phyloP scores from a whole-genome alignment of 2,888 invertebrate species.

The Scaptomyza parva region DNA sequence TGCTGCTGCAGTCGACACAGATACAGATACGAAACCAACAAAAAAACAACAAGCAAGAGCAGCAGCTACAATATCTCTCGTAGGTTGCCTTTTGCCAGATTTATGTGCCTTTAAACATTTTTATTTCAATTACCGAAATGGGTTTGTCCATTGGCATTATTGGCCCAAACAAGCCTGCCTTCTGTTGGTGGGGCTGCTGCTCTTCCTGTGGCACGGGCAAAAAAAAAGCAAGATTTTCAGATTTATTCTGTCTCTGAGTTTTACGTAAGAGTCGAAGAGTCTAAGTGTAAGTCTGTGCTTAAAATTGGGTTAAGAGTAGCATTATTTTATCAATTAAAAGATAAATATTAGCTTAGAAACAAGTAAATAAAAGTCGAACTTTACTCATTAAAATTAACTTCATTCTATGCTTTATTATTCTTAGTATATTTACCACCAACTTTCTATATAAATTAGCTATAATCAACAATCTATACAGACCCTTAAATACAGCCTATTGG shows the following conservation, averaged over 20 bases:
- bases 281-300: not conserved
- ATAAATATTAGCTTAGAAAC: not conserved
- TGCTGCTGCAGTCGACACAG: constrained; percentile 29
- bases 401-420: too few species aligned
- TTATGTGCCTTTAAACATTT: constrained; percentile 50
- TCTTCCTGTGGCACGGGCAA: constrained; percentile 9
- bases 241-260: constrained; percentile 1
- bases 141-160: constrained; percentile 45
- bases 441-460: too few species aligned
- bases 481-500: too few species aligned
- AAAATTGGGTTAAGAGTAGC: not conserved
- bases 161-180: constrained; percentile 18
- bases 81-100: constrained; percentile 29
- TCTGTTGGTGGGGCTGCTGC: too few species aligned
- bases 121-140: constrained; percentile 62
- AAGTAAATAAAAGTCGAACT: too few species aligned
- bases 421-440: too few species aligned
- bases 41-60: too few species aligned
- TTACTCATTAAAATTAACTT: too few species aligned
- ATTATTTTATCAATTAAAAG: not conserved
- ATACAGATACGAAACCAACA: constrained; percentile 17
- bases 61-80: constrained; percentile 20
- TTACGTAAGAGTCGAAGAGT: not conserved
- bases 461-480: too few species aligned
- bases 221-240: not conserved